phyloP scores from a whole-genome alignment of 53 echinoderm and acorn worm genomes.

The Temnopleurus reevesii region DNA sequence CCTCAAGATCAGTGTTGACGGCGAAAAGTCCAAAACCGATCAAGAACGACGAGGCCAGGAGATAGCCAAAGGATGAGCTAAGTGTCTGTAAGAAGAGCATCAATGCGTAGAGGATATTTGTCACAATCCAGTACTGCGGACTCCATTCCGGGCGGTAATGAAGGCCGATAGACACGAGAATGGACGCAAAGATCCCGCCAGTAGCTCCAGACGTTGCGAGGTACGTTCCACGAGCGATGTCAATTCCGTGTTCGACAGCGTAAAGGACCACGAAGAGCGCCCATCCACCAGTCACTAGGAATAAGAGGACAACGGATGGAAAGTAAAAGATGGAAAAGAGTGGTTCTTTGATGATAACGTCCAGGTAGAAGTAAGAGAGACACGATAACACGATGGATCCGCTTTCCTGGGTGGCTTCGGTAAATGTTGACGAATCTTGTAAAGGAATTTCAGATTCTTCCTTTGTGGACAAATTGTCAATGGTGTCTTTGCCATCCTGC shows the following conservation, averaged over 20 bases:
- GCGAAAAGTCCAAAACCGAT: conserved; percentile 45
- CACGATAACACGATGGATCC: background rate
- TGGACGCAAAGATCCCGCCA: background rate
- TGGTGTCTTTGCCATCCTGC: background rate
- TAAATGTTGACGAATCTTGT: background rate
- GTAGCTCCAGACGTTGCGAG: conserved; percentile 30
- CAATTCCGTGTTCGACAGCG: conserved; percentile 19
- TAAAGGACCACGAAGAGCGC: conserved; percentile 43
- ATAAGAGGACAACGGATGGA: background rate
- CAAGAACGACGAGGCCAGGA: conserved; percentile 24
- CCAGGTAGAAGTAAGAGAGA: background rate
- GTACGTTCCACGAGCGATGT: background rate
- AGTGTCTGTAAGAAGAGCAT: conserved; percentile 8
- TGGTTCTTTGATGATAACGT: conserved; percentile 40
- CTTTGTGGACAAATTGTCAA: background rate
- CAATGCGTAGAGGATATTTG: background rate
- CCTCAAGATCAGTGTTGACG: background rate
- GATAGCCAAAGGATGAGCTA: background rate
- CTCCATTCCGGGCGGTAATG: conserved; percentile 15
- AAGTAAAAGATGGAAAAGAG: background rate
- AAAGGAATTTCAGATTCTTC: background rate
- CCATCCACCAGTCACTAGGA: conserved; percentile 43
- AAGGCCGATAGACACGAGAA: conserved; percentile 20
- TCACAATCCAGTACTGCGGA: background rate
- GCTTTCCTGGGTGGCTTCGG: background rate